Conservation (phyloP, 2,888 invertebrate species). For the Watsonalla cultraria region DNA sequence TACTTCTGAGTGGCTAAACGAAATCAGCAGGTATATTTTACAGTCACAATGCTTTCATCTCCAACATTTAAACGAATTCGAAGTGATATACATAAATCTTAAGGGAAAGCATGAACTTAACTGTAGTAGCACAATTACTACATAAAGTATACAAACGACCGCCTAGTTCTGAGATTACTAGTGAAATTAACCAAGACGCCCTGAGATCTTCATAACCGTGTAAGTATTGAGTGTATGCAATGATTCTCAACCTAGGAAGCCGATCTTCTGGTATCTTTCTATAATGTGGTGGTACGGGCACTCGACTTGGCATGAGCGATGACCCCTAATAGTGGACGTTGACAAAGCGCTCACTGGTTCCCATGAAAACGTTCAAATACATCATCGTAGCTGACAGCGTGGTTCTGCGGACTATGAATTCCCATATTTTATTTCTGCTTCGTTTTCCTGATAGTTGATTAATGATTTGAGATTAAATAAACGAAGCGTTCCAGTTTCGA, state of each 20-base stretch:
- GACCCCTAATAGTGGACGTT: constrained; percentile 70
- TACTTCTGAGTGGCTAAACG: neutral
- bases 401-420: constrained; percentile 66
- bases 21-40: neutral
- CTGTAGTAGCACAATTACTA: constrained; percentile 13
- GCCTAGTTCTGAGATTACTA: too few species aligned
- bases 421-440: constrained; percentile 75
- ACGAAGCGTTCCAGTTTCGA: constrained; percentile 20
- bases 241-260: too few species aligned
- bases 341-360: constrained; percentile 69
- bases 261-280: too few species aligned
- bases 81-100: constrained; percentile 43
- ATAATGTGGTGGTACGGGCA: constrained; percentile 5
- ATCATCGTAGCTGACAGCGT: constrained; percentile 70
- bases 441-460: constrained; percentile 66
- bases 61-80: constrained; percentile 15
- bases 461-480: constrained; percentile 51
- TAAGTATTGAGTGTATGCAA: too few species aligned
- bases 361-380: constrained; percentile 77
- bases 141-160: too few species aligned
- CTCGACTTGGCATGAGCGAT: constrained; percentile 54
- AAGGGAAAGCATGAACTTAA: constrained; percentile 25
- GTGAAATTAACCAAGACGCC: too few species aligned
- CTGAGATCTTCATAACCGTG: too few species aligned
- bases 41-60: constrained; percentile 1